Base-by-base conservation (phyloP, 2,113 vertebrate genomes). In the Callionymus lyra region DNA sequence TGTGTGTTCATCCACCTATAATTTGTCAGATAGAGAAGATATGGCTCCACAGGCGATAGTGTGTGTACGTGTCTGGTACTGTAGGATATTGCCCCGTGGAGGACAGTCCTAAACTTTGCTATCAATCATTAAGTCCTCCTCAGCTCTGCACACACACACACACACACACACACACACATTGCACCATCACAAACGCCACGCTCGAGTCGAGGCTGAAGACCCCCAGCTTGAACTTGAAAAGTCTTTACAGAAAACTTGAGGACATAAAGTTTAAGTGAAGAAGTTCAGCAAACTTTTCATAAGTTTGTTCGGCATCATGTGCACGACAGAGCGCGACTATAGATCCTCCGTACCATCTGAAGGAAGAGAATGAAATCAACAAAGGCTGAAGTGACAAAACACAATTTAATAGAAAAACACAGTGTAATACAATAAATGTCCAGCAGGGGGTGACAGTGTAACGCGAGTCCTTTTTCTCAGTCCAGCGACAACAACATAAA, bases 61-160 rank as follows among this genome's bases (percentile, higher is more conserved):
- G 31, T 34, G 41, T 34, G 44, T 16, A 10, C 38, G 40, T 45
- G 51, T 45, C 50, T 48, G 40, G 34, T 50, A n/a, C 1, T 49
- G 52, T 17, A 35, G 52, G 50, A 48, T 56, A 62, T 67, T 74
- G 57, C 60, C 34, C 57, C 53, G 58, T 52, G 49, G 53, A 56
- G 53, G 50, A 70, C 60, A 63, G 53, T 56, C 49, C 44, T 37
- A 57, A 60, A 63, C 65, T 60, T 63, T 34, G 47, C 54, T 50
- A 63, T 60, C 49, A 63, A 55, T 68, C 67, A 61, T 65, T 73
- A 60, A 73, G 63, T 70, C 54, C 70, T 57, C 53, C 37, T 52
- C 31, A 10, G 61, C 19, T 50, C 46, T 47, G 33, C 13, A 9
- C 6, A 50, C 52, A 33, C 55, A 43, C 36, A 31, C 34, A 44